Evolutionary conservation across 2,888 invertebrate species (phyloP), one percentile per base, ranked within the genome.

Genomic region (Drosophila maculinotata): DNA sequence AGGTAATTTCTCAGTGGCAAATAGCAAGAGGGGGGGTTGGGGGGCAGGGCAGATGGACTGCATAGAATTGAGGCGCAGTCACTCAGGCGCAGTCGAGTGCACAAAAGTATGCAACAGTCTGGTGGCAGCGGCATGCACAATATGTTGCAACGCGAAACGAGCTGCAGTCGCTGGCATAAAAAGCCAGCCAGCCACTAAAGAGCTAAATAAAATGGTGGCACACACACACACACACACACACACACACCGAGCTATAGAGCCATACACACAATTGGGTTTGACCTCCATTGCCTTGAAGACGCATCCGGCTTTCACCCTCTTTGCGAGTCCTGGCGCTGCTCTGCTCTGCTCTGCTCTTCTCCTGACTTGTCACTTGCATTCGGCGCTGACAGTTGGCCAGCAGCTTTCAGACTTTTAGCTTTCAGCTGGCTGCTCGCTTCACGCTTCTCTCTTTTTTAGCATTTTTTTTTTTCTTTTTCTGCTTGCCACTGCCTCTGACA

Each of bases 41-140:
- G n/a, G 9, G 6, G 17, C 1, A 8, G 12, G 30, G 23, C n/a
- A 15, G 33, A 41, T 20, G 49, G 8, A 10, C 7, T 35, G n/a
- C 10, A 17, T 20, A 9, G 47, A 41, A 33, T 54, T 52, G 53
- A 54, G 76, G 38, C 30, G 36, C 68, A 58, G 60, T 76, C 73
- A 69, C 60, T 72, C 58, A 64, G 53, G 38, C 57, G 58, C 77
- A 71, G 81, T 74, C 65, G 51, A 80, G 86, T 73, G 73, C 69
- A 68, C 59, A 63, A 54, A 68, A 70, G 70, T 86, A 77, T 64
- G 87, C 84, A 83, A 86, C 80, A 79, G 87, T 79, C 67, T 71
- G 71, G 67, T 71, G 67, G 85, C 76, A 69, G 66, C 66, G 76
- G 82, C 76, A 65, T 76, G 77, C 72, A 83, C 78, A 83, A 76